These are phyloP conservation scores for Coracopsis vasa DNA, from an alignment of 2,113 vertebrate species.

Conservation along the genomic window DNA sequence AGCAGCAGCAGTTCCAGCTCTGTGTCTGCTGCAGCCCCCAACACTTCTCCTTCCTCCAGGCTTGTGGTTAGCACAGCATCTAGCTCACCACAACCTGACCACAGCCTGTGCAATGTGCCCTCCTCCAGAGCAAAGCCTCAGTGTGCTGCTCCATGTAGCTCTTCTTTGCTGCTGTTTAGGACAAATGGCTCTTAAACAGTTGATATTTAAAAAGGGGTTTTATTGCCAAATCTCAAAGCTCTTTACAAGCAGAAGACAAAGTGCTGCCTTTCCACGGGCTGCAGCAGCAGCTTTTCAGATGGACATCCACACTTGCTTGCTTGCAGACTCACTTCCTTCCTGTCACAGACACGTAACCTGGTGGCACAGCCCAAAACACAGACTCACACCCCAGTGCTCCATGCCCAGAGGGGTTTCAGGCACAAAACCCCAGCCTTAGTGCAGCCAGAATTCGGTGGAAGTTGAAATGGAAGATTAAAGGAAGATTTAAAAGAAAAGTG, in stretches of 20 bases:
- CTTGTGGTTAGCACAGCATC: not conserved
- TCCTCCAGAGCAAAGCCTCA: not conserved
- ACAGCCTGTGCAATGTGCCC: not conserved
- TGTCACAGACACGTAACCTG: not conserved
- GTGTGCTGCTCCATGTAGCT: not conserved
- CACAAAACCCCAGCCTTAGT: not conserved
- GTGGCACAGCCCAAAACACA: slow-evolving; percentile 21
- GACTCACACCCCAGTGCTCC: not conserved
- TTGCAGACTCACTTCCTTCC: slow-evolving; percentile 61
- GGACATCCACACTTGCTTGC: not conserved
- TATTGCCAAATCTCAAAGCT: slow-evolving; percentile 72
- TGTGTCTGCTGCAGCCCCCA: not conserved
- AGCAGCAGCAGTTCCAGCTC: not conserved
- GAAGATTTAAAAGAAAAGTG: not conserved
- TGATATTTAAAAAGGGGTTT: slow-evolving; percentile 55
- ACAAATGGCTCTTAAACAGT: slow-evolving; percentile 41
- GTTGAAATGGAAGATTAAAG: not conserved
- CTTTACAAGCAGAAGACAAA: slow-evolving; percentile 64
- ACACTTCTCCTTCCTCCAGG: not conserved
- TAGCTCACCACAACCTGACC: not conserved
- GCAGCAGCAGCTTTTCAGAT: slow-evolving; percentile 33
- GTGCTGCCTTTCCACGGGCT: not conserved
- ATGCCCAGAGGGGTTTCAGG: not conserved
- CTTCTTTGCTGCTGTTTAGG: not conserved
- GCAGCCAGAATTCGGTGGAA: not conserved